These are phyloP conservation scores for Atethmia centrago DNA, from an alignment of 2,888 invertebrate genomes.

Conservation along the genomic window DNA sequence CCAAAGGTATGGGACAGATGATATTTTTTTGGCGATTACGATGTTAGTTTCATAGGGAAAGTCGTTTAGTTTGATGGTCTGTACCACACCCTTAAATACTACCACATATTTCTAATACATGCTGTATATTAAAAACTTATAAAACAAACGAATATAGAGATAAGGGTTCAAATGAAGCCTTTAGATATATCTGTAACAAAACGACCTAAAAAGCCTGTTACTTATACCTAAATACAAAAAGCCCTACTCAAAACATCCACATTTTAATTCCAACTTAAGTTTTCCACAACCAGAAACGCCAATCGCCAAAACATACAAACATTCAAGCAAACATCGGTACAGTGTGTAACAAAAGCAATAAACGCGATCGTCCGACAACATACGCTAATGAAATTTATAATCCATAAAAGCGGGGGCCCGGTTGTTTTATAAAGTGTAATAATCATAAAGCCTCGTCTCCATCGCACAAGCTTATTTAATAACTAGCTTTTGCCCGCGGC, in stretches of 20 bases:
- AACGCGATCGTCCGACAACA: conserved; percentile 83
- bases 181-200: not conserved
- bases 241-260: not conserved
- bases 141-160: not conserved
- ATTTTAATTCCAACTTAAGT: not conserved
- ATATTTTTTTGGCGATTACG: too few species aligned
- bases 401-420: conserved; percentile 83
- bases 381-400: conserved; percentile 89
- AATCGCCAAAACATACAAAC: conserved; percentile 38
- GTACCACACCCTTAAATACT: too few species aligned
- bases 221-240: not conserved
- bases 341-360: conserved; percentile 75
- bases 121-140: too few species aligned
- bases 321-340: conserved; percentile 46
- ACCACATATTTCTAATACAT: too few species aligned
- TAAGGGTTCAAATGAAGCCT: not conserved
- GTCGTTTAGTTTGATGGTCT: too few species aligned
- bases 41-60: too few species aligned
- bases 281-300: not conserved
- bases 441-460: conserved; percentile 83
- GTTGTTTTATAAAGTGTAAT: conserved; percentile 88
- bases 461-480: conserved; percentile 67
- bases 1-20: too few species aligned
- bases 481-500: not conserved
- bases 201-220: not conserved